phyloP scores from a whole-genome alignment of 2,113 vertebrate species.

The Galbula dea region DNA sequence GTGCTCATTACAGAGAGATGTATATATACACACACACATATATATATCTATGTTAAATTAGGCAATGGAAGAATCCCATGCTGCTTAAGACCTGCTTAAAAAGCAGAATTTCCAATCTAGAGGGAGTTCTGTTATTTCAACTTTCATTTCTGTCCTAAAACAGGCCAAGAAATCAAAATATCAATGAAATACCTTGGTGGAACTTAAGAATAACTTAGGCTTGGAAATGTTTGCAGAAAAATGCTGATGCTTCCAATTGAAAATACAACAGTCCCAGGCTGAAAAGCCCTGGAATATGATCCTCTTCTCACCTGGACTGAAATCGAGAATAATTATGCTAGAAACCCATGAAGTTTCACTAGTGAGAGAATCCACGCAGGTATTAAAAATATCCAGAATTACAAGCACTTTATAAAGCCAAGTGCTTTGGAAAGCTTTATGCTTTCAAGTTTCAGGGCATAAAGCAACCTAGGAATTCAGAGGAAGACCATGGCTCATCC shows the following conservation, averaged over 20 bases:
- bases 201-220: background rate
- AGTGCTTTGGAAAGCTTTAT: slow-evolving; percentile 13
- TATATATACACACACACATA: no score
- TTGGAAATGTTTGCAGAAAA: background rate
- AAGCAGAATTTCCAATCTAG: slow-evolving; percentile 21
- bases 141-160: background rate
- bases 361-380: background rate
- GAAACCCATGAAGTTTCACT: background rate
- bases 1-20: background rate
- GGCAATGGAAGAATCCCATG: background rate
- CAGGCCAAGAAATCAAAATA: slow-evolving; percentile 34
- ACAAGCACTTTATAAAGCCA: slow-evolving; percentile 38
- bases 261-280: background rate
- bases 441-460: background rate
- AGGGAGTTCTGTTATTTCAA: slow-evolving; percentile 2
- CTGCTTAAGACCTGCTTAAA: background rate
- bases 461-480: background rate
- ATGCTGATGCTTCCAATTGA: background rate
- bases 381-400: slow-evolving; percentile 32
- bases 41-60: background rate
- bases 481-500: background rate
- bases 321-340: slow-evolving; percentile 30
- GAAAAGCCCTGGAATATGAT: background rate
- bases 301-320: background rate
- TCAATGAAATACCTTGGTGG: slow-evolving; percentile 17